These are phyloP conservation scores for Spisula solida DNA, from an alignment of 2,888 invertebrate genomes.

Conservation along the genomic window DNA sequence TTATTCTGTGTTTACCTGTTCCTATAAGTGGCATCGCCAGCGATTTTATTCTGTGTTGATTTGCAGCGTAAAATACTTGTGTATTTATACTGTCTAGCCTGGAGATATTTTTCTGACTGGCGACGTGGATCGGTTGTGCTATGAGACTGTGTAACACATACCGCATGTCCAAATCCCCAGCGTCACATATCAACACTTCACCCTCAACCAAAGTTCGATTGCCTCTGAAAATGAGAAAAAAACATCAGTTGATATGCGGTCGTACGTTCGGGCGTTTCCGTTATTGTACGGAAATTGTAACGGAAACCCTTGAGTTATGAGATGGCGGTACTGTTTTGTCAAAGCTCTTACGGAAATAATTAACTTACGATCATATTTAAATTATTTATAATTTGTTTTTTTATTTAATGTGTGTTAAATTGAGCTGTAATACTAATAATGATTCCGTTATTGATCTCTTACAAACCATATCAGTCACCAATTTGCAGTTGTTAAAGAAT, in stretches of 20 bases:
- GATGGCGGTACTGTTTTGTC: too few species aligned
- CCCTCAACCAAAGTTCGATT: slow-evolving; percentile 59
- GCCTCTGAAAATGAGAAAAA: slow-evolving; percentile 38
- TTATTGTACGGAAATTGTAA: too few species aligned
- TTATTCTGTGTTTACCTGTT: slow-evolving; percentile 52
- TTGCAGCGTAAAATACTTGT: slow-evolving; percentile 59
- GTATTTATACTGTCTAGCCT: slow-evolving; percentile 66
- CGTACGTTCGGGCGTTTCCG: too few species aligned
- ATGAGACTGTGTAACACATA: slow-evolving; percentile 64
- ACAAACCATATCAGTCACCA: too few species aligned
- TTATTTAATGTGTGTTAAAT: too few species aligned
- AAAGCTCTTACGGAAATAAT: too few species aligned
- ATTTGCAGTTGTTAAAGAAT: too few species aligned
- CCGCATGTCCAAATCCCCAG: slow-evolving; percentile 52
- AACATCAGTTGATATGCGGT: not conserved
- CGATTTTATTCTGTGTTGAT: slow-evolving; percentile 49
- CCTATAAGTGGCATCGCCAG: slow-evolving; percentile 68
- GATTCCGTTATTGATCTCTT: too few species aligned
- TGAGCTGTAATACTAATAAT: too few species aligned
- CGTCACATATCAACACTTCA: slow-evolving; percentile 63
- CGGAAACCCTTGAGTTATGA: too few species aligned
- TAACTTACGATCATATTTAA: too few species aligned
- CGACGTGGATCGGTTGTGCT: slow-evolving; percentile 52
- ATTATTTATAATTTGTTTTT: too few species aligned
- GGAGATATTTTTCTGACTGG: slow-evolving; percentile 56